phyloP scores from a whole-genome alignment of 2,113 vertebrate genomes.

The Anolis carolinensis region DNA sequence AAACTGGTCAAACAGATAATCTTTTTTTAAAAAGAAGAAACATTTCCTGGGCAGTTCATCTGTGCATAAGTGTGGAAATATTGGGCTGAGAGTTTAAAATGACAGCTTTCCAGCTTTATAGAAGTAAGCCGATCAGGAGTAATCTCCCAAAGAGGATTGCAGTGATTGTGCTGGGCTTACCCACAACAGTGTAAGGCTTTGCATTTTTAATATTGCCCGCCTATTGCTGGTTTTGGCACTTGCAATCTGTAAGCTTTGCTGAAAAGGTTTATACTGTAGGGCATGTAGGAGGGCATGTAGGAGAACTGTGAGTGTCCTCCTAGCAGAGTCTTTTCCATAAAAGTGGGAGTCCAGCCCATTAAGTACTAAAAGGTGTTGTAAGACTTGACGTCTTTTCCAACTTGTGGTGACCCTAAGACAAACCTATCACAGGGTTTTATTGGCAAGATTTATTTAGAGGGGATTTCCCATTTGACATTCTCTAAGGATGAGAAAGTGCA shows the following conservation, averaged over 20 bases:
- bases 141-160: slow-evolving; percentile 29
- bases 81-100: neutral
- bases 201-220: neutral
- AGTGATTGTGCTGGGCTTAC: neutral
- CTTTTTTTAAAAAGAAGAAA: neutral
- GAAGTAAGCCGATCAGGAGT: neutral
- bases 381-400: too few species aligned
- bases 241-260: neutral
- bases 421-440: too few species aligned
- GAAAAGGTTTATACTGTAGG: neutral
- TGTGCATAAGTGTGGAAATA: neutral
- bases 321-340: neutral
- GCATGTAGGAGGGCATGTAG: neutral
- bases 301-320: neutral
- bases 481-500: too few species aligned
- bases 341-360: neutral
- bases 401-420: too few species aligned
- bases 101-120: neutral
- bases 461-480: too few species aligned
- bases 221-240: neutral
- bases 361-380: neutral
- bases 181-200: neutral
- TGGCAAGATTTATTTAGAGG: too few species aligned
- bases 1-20: neutral
- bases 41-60: neutral